These are phyloP conservation scores for Pseudonaja textilis DNA, from an alignment of 2,113 vertebrate species.

Conservation along the genomic window DNA sequence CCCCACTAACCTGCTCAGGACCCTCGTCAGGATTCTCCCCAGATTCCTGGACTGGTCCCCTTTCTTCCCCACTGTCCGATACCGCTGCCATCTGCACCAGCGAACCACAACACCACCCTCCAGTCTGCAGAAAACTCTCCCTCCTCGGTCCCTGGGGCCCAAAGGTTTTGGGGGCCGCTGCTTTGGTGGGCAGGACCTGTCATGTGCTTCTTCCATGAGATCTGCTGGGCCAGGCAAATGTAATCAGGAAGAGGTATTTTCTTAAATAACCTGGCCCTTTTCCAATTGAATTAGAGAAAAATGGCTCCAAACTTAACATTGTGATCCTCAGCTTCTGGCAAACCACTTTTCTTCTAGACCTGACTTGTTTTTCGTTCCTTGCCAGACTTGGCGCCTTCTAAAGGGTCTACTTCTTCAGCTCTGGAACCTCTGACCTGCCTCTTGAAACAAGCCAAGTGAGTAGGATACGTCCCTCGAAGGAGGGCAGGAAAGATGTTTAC, in stretches of 20 bases:
- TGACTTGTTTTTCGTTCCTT: background rate
- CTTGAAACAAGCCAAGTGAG: conserved; percentile 4
- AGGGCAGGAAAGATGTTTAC: background rate
- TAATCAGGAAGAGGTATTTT: background rate
- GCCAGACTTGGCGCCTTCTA: background rate
- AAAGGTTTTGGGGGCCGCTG: too few relatives aligned
- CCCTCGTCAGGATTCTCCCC: too few relatives aligned
- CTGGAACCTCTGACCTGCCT: background rate
- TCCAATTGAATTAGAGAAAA: background rate
- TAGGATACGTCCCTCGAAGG: background rate
- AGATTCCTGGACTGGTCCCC: too few relatives aligned
- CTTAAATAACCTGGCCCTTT: background rate
- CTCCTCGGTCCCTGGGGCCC: too few relatives aligned
- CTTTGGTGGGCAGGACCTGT: background rate
- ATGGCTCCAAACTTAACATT: background rate
- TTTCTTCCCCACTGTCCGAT: too few relatives aligned
- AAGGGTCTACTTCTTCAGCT: too few relatives aligned
- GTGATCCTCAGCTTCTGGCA: background rate
- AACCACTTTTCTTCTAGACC: background rate
- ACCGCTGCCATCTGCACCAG: too few relatives aligned
- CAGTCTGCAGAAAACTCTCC: too few relatives aligned
- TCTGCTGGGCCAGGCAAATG: background rate
- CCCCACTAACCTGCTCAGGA: too few relatives aligned
- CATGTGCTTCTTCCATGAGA: background rate
- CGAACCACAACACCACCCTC: too few relatives aligned